A percentile compares a stretch with the other conserved stretches of the same genome.
Conservation (phyloP, 92 coral and sea anemone genomes). For the Porites divaricata region DNA sequence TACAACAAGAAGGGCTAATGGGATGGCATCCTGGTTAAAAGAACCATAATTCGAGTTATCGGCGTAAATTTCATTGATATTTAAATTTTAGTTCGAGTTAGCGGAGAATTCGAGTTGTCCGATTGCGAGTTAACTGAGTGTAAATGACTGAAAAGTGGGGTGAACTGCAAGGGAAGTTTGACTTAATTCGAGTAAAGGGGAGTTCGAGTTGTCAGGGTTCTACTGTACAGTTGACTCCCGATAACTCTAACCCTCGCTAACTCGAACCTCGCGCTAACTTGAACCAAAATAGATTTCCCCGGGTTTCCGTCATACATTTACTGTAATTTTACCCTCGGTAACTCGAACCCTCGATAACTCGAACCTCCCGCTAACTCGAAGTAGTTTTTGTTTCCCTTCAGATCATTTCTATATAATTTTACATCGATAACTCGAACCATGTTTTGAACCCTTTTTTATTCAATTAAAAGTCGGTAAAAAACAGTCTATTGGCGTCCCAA, state of each 20-base stretch:
- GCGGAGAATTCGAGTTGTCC: background rate
- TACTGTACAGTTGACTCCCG: background rate
- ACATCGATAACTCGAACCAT: no score
- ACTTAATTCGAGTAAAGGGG: conserved; percentile 14
- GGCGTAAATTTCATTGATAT: conserved; percentile 11
- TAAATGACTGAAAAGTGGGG: background rate
- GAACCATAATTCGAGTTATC: conserved; percentile 17
- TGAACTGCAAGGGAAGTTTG: background rate
- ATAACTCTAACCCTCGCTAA: no score
- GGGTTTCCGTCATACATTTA: no score
- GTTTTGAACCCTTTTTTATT: no score
- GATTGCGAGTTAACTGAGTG: conserved; percentile 12
- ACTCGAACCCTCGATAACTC: no score
- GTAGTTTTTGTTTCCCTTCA: no score
- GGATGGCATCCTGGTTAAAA: background rate
- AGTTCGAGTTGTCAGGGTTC: conserved; percentile 15
- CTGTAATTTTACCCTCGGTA: no score
- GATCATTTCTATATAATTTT: no score
- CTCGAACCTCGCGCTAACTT: no score
- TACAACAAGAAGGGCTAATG: no score
- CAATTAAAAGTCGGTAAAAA: background rate
- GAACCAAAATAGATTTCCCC: no score
- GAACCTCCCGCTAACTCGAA: no score
- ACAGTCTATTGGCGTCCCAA: conserved; percentile 5
- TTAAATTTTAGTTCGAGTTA: background rate